Conservation (phyloP, 2,888 invertebrate species). For the Cosmopolites sordidus region DNA sequence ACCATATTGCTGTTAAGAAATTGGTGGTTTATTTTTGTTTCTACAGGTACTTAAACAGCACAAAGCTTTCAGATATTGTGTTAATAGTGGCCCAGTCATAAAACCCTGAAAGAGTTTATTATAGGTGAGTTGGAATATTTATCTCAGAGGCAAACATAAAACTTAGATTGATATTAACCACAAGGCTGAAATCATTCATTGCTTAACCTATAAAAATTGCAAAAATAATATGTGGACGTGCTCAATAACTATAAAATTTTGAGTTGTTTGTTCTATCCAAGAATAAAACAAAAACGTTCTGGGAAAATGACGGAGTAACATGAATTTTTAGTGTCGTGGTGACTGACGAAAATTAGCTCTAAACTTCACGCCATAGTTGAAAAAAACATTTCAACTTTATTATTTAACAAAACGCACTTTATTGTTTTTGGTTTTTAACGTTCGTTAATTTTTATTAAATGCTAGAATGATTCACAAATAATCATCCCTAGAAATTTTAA, state of each 20-base stretch:
- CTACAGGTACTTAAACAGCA: conserved; percentile 27
- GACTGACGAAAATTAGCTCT: too few species aligned
- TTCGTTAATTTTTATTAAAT: too few species aligned
- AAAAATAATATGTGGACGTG: conserved; percentile 14
- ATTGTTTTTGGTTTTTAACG: too few species aligned
- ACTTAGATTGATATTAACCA: conserved; percentile 23
- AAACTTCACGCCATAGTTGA: too few species aligned
- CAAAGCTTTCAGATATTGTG: conserved; percentile 29
- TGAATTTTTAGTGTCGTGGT: neutral
- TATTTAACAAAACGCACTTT: too few species aligned
- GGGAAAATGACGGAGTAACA: neutral
- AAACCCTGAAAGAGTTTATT: conserved; percentile 24
- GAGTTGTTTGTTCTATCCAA: conserved; percentile 3
- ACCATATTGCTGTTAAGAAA: conserved; percentile 23
- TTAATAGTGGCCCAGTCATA: conserved; percentile 25
- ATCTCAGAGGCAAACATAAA: conserved; percentile 24
- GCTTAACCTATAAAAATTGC: conserved; percentile 19
- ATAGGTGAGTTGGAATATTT: conserved; percentile 26
- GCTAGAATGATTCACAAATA: too few species aligned
- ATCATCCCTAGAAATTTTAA: too few species aligned
- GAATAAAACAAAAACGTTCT: conserved; percentile 3
- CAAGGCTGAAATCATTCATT: conserved; percentile 20
- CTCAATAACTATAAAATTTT: conserved; percentile 9
- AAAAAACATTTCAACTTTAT: too few species aligned
- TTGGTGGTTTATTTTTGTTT: conserved; percentile 24